Evolutionary conservation across 1,140 invertebrate species (phyloP), one percentile per base, ranked within the genome.

Genomic region (Tetraneura akinire): DNA sequence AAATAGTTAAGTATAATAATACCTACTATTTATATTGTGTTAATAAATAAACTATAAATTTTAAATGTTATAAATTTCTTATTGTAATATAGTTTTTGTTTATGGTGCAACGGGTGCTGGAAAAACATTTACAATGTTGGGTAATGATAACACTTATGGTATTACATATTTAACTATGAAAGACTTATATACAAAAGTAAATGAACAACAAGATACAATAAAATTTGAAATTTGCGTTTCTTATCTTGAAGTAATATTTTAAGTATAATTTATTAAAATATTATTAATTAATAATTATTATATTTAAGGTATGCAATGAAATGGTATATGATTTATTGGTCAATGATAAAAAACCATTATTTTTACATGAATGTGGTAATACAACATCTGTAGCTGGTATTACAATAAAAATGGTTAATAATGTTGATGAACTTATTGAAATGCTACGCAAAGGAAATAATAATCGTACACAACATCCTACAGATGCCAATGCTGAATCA

Each of bases 101-200:
- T 97, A 97, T 84, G 95, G 95, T 8, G 94, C 95, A 8, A 97
- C 94, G 62, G 97, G 97, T 14, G 95, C 97, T 80, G 97, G 98
- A 0, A 99, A 99, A 87, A 99, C 98, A 3, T 93, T 94, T 85
- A 99, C 97, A 0, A 99, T 99, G 97, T 89, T 99, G 45, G 98
- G 98, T 1, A 92, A 89, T 80, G 88, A 89, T 26, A 88, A 91
- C 10, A 89, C 91, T 83, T 96, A 95, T 6, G 98, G 98, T 0
- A 93, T 99, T 21, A 98, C 96, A 76, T 97, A 92, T 83, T 88
- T 94, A 37, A 96, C 97, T 23, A 94, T 98, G 86, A 90, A 92
- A 81, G 93, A 97, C 84, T 88, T 99, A 0, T 99, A 97, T 83
- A 85, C 89, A 6, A 90, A 92, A 83, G 95, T 98, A 80, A 90